phyloP scores from a whole-genome alignment of 2,888 invertebrate species.

The Andrena marginata region DNA sequence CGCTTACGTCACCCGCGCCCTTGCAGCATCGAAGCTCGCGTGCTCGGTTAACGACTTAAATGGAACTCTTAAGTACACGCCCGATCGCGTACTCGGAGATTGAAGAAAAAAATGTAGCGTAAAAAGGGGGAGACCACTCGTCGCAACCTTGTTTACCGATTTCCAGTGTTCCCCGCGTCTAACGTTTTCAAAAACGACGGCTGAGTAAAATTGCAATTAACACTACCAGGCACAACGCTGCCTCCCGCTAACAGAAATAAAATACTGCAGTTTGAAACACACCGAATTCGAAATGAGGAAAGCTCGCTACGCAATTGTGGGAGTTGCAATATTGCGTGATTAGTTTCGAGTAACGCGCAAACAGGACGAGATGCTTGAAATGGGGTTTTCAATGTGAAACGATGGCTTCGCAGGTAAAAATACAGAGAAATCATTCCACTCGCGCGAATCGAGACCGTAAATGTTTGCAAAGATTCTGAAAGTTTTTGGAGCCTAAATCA shows the following conservation, averaged over 20 bases:
- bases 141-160: conserved; percentile 13
- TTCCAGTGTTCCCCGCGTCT: background rate
- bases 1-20: conserved; percentile 49
- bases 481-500: background rate
- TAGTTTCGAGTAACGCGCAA: background rate
- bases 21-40: conserved; percentile 47
- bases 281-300: background rate
- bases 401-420: background rate
- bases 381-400: background rate
- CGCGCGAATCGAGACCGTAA: background rate
- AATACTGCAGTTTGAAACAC: background rate
- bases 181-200: background rate
- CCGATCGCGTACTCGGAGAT: conserved; percentile 7
- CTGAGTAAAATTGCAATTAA: background rate
- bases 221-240: background rate
- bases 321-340: background rate
- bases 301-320: background rate
- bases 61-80: conserved; percentile 43
- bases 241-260: background rate
- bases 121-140: too few species aligned
- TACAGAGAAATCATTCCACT: background rate
- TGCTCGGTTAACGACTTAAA: conserved; percentile 45
- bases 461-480: background rate
- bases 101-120: conserved; percentile 20
- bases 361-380: background rate